Conservation (phyloP, 2,888 invertebrate species). For the Caenorhabditis sp. region DNA sequence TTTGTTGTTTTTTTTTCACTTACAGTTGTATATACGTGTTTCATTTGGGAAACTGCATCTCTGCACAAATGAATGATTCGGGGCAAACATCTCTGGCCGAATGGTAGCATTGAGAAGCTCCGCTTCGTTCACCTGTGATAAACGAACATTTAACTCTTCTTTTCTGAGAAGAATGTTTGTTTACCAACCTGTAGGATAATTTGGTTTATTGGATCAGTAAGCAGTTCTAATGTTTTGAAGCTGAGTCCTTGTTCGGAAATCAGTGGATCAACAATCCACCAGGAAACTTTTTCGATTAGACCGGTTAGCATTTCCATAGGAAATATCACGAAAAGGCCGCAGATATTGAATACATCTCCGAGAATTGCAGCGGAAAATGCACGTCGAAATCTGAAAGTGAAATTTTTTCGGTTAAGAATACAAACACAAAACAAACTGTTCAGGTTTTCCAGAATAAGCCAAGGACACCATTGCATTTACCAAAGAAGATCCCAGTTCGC, state of each 20-base stretch:
- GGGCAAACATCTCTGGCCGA: constrained; percentile 64
- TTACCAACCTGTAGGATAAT: constrained; percentile 74
- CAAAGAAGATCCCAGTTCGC: constrained; percentile 86
- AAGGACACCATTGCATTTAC: constrained; percentile 86
- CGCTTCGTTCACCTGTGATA: constrained; percentile 69
- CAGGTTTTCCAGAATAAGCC: constrained; percentile 83
- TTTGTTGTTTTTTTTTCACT: constrained; percentile 26
- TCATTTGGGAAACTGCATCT: constrained; percentile 70
- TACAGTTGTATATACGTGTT: constrained; percentile 70
- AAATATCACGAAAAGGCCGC: constrained; percentile 85
- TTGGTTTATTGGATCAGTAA: constrained; percentile 78
- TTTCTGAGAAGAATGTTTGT: no score
- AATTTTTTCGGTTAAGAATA: no score
- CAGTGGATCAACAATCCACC: constrained; percentile 74
- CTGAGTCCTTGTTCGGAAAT: constrained; percentile 71
- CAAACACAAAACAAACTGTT: constrained; percentile 61
- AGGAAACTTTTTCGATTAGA: constrained; percentile 74
- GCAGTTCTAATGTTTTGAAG: constrained; percentile 75
- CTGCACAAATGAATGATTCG: constrained; percentile 73
- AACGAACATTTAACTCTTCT: no score
- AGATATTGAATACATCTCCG: constrained; percentile 86
- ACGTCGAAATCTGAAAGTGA: constrained; percentile 71
- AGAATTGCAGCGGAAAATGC: constrained; percentile 86
- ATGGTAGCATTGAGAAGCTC: constrained; percentile 73
- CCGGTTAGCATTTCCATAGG: constrained; percentile 84